Evolutionary conservation across 2,888 invertebrate species (phyloP), one percentile per base, ranked within the genome.

Genomic region (Cheilosia vulpina): DNA sequence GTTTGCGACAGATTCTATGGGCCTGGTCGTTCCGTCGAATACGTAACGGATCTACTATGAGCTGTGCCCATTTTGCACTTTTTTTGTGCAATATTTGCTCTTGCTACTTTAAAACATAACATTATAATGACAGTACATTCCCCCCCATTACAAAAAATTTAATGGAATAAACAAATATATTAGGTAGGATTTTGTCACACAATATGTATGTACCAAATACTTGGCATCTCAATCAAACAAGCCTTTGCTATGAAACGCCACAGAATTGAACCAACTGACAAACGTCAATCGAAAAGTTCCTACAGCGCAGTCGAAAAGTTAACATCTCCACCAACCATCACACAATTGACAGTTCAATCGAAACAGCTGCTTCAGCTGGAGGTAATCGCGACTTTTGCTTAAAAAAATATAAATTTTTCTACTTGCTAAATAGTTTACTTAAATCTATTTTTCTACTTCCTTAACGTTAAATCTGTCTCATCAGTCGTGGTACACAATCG

Each of bases 331-430:
- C 55, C 65, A 47, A 62, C 76, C 58, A 69, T 60, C 65, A 47
- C 24, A 11, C 57, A 45, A 63, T 47, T 87, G 87, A 87, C 87
- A 87, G 87, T 87, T 87, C 55, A 82, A 62, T 79, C 81, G 87
- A 85, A 87, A 87, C 87, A 87, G 87, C 87, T 87, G 87, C 47
- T 75, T 65, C 73, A 68, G 81, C 63, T 87, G 87, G 87, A 85
- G 53, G 87, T 85, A 66, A 75, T 71, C 85, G 81, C 72, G 76
- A 76, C 34, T 72, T 72, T 60, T 62, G 45, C 31, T 68, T 34
- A 45, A 27, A 62, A 57, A 41, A 55, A 11, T 11, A 31, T 19
- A 45, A 57, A 43, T 6, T 72, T 78, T 45, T 68, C 34, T 68
- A 63, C 68, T 63, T 55, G 34, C 50, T 19, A 24, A 38, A 17